Evolutionary conservation across 2,113 vertebrate genomes (phyloP).

Genomic region (Crotalus horridus): DNA sequence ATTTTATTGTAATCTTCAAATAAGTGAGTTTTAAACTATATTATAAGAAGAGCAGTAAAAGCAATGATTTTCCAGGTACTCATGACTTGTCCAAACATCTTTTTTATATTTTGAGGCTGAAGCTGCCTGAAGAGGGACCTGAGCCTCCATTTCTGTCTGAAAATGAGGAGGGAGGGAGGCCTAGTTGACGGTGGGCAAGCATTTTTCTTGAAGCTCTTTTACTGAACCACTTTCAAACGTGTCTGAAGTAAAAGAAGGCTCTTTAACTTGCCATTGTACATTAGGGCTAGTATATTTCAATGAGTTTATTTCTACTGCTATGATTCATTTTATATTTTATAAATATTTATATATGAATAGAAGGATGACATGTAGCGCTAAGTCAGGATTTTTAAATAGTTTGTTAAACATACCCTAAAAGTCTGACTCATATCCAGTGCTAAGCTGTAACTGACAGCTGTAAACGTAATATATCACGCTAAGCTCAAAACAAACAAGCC

Average conservation of each 20-base stretch:
- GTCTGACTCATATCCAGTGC: not conserved
- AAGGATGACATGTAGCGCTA: not conserved
- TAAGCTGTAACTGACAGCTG: not conserved
- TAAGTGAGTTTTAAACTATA: not conserved
- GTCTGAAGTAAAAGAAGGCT: not conserved
- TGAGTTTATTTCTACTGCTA: not conserved
- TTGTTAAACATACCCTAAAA: not conserved
- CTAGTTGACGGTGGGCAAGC: not conserved
- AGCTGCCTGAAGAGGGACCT: not conserved
- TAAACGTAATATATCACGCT: not conserved
- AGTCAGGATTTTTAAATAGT: not conserved
- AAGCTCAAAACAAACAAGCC: not conserved
- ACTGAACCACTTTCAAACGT: not conserved
- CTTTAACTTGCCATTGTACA: not conserved
- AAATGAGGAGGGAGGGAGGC: not conserved
- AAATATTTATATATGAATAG: not conserved
- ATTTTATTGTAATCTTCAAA: conserved; percentile 1
- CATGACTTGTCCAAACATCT: not conserved
- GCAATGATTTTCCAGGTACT: not conserved
- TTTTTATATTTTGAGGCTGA: not conserved
- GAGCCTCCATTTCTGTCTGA: not conserved
- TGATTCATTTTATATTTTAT: not conserved
- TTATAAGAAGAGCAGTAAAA: not conserved
- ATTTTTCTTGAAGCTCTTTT: not conserved
- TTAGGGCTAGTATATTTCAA: not conserved